Conservation (phyloP, 2,113 vertebrate genomes). For the Lycaon pictus region DNA sequence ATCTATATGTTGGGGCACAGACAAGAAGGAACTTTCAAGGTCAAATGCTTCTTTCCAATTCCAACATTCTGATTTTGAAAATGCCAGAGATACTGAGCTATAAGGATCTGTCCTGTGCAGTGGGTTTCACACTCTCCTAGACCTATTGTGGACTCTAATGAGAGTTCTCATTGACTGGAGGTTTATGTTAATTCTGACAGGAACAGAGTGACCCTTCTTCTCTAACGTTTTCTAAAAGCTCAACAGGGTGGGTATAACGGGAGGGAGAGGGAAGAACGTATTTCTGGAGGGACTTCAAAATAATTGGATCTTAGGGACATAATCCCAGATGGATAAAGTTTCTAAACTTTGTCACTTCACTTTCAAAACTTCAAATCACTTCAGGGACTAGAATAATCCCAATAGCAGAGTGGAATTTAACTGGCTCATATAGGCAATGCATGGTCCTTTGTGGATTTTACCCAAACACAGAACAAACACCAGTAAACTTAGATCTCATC, state of each 20-base stretch:
- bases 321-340: slow-evolving; percentile 65
- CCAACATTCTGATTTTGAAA: not conserved
- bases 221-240: not conserved
- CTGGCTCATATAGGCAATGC: not conserved
- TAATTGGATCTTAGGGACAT: slow-evolving; percentile 74
- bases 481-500: slow-evolving; percentile 17
- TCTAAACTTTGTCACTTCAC: slow-evolving; percentile 56
- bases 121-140: not conserved
- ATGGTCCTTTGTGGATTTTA: slow-evolving; percentile 37
- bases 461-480: slow-evolving; percentile 6
- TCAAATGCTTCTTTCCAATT: not conserved
- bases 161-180: not conserved
- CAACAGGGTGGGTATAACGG: not conserved
- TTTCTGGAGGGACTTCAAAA: slow-evolving; percentile 56
- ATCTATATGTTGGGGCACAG: not conserved
- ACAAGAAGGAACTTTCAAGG: not conserved
- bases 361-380: slow-evolving; percentile 75
- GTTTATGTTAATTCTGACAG: not conserved
- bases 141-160: not conserved
- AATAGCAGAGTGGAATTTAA: slow-evolving; percentile 45
- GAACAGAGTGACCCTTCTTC: not conserved
- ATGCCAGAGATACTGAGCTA: not conserved
- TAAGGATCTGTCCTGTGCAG: not conserved
- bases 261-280: not conserved
- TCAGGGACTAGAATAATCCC: slow-evolving; percentile 67